phyloP scores from a whole-genome alignment of 2,797 vertebrate genomes.

The Heliangelus exortis region DNA sequence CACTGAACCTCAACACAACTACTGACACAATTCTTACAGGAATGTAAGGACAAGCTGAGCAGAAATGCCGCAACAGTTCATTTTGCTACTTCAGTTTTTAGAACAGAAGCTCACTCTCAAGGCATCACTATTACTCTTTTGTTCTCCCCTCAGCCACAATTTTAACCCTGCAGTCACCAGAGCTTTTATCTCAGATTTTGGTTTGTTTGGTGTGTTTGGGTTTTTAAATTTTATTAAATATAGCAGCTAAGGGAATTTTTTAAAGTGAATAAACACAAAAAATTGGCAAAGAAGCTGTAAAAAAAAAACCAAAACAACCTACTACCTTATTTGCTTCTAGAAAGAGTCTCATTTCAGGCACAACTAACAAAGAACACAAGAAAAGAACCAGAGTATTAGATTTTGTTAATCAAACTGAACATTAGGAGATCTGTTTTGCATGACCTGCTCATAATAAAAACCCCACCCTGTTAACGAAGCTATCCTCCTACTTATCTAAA shows the following conservation, averaged over 20 bases:
- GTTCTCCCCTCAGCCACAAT: neutral
- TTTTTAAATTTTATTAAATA: neutral
- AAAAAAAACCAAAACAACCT: neutral
- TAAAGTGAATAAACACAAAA: neutral
- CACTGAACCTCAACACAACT: neutral
- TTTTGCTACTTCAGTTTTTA: slow-evolving; percentile 8
- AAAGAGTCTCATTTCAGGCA: neutral
- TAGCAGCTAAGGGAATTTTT: neutral
- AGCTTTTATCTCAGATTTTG: neutral
- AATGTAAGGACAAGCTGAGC: neutral
- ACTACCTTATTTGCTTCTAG: neutral
- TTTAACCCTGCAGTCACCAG: neutral
- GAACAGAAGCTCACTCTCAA: slow-evolving; percentile 11
- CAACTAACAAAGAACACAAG: neutral
- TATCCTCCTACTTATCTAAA: neutral
- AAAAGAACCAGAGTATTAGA: neutral
- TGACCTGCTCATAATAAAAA: neutral
- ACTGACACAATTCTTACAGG: neutral
- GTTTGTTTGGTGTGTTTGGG: neutral
- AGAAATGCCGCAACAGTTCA: neutral
- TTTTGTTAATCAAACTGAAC: neutral
- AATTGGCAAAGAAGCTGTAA: neutral
- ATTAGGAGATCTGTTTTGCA: neutral
- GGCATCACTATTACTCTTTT: neutral
- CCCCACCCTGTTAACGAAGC: neutral